Evolutionary conservation across 2,888 invertebrate species (phyloP).

Genomic region (Willowsia nigromaculata): DNA sequence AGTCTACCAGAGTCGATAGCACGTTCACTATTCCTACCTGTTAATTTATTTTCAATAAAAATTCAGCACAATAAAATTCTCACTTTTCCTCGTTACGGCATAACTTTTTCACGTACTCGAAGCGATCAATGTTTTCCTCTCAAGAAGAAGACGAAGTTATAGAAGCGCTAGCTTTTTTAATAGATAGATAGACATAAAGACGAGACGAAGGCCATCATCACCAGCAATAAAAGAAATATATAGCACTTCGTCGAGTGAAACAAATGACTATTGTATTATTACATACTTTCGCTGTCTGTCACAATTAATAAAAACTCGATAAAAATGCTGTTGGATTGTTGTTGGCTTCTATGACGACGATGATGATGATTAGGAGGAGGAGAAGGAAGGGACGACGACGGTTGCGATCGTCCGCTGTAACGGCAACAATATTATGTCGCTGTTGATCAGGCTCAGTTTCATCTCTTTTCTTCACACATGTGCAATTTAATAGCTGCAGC

Average conservation of each 20-base stretch:
- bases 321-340: neutral
- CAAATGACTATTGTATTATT: slow-evolving; percentile 11
- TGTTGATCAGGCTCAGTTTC: slow-evolving; percentile 20
- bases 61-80: slow-evolving; percentile 22
- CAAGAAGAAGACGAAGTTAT: neutral
- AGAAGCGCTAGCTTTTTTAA: neutral
- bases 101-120: neutral
- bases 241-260: neutral
- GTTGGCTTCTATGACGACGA: neutral
- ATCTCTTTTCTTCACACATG: neutral
- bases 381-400: neutral
- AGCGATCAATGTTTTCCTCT: neutral
- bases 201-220: slow-evolving; percentile 1
- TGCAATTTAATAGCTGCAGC: neutral
- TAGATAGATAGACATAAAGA: too few species aligned
- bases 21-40: too few species aligned
- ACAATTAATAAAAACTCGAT: slow-evolving; percentile 27
- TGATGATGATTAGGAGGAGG: neutral
- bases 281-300: slow-evolving; percentile 28
- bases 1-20: too few species aligned
- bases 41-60: neutral
- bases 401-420: neutral
- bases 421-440: neutral
- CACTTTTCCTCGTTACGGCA: slow-evolving; percentile 14
- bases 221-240: slow-evolving; percentile 12